Percentiles rank a stretch among this genome's conserved stretches.
Evolutionary conservation across 1,140 invertebrate species (phyloP).

Genomic region (Anagrus nilaparvatae): DNA sequence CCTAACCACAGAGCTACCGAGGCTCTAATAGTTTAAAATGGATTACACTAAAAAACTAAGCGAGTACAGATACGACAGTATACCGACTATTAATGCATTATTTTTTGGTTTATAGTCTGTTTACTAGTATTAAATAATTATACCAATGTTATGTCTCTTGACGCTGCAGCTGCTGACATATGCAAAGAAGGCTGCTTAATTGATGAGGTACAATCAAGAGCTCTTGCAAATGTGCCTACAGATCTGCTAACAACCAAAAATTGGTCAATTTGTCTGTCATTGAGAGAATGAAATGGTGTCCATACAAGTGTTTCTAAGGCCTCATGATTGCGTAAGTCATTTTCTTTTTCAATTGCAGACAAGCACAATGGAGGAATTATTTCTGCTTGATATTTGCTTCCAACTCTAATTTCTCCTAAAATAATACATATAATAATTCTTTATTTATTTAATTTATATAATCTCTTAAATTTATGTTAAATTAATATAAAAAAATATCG

Average conservation of each 20-base stretch:
- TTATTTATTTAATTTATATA: no score
- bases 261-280: conserved; percentile 96
- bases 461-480: no score
- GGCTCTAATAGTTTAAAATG: not conserved
- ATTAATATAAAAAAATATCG: no score
- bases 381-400: conserved; percentile 93
- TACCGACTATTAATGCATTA: no score
- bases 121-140: conserved; percentile 18
- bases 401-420: conserved; percentile 64
- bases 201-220: conserved; percentile 94
- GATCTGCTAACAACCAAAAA: conserved; percentile 96
- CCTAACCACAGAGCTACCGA: no score
- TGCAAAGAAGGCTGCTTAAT: conserved; percentile 97
- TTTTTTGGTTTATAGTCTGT: not conserved
- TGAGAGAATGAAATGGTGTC: conserved; percentile 81
- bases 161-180: conserved; percentile 97
- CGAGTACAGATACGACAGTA: no score
- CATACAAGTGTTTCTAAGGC: conserved; percentile 88
- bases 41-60: no score
- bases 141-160: conserved; percentile 93
- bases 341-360: conserved; percentile 60
- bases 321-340: conserved; percentile 52
- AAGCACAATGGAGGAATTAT: conserved; percentile 28
- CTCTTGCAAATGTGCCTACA: conserved; percentile 96
- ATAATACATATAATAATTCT: conserved; percentile 7